Evolutionary conservation across 2,888 invertebrate species (phyloP).

Genomic region (Crossocerus cetratus): DNA sequence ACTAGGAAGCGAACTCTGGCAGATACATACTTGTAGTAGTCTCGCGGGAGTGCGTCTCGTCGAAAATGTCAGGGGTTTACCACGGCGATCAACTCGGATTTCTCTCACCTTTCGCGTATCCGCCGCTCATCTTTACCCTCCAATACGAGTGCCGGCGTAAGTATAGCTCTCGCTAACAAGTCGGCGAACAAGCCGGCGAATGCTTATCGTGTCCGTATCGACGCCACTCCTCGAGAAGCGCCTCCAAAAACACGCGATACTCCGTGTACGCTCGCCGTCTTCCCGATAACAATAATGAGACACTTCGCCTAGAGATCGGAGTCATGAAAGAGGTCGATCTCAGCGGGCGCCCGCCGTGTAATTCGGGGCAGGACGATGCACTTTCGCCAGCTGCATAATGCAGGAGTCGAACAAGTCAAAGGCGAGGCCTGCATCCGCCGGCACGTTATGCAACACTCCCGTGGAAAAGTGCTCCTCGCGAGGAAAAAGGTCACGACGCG

Average conservation of each 20-base stretch:
- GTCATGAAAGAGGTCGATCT: neutral
- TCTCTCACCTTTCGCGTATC: constrained; percentile 49
- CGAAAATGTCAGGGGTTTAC: constrained; percentile 60
- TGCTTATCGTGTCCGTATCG: constrained; percentile 33
- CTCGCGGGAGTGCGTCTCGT: constrained; percentile 17
- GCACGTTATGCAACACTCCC: neutral
- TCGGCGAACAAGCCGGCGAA: constrained; percentile 6
- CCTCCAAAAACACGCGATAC: constrained; percentile 6
- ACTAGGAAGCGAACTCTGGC: neutral
- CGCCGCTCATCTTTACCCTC: constrained; percentile 13
- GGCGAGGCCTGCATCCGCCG: neutral
- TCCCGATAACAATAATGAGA: neutral
- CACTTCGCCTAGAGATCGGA: neutral
- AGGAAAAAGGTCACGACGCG: constrained; percentile 2
- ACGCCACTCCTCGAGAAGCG: constrained; percentile 6
- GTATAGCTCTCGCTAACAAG: constrained; percentile 24
- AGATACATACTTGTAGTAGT: neutral
- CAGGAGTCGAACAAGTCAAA: neutral
- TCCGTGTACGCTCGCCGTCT: neutral
- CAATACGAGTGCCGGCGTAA: neutral
- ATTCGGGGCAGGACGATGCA: neutral
- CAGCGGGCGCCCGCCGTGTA: neutral
- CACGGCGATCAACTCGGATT: constrained; percentile 41
- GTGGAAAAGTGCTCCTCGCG: neutral
- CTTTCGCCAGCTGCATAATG: neutral